A percentile compares a stretch with the other conserved stretches of the same genome.
Conservation (phyloP, 2,113 vertebrate species). For the Sus scrofa region T2T-Sscrofa CM000826.6:78614501-78615000, state of each 20-base stretch:
- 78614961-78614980: background rate
- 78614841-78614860: background rate
- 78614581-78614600: constrained; percentile 46
- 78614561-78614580: background rate
- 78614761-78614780: background rate
- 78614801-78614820: background rate
- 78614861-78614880: constrained; percentile 14
- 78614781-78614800: constrained; percentile 16
- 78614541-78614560: constrained; percentile 6
- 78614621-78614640: background rate
- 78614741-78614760: background rate
- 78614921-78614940: background rate
- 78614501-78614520: background rate
- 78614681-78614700: background rate
- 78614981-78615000: background rate
- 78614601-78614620: background rate
- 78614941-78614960: background rate
- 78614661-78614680: background rate
- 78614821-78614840: background rate
- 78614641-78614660: background rate
- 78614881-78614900: constrained; percentile 38
- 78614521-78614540: background rate
- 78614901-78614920: constrained; percentile 33
- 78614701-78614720: constrained; percentile 65
- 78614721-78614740: background rate